These are phyloP conservation scores for Luidia sarsii DNA, from an alignment of 53 echinoderm and acorn worm species.

Conservation along the genomic window DNA sequence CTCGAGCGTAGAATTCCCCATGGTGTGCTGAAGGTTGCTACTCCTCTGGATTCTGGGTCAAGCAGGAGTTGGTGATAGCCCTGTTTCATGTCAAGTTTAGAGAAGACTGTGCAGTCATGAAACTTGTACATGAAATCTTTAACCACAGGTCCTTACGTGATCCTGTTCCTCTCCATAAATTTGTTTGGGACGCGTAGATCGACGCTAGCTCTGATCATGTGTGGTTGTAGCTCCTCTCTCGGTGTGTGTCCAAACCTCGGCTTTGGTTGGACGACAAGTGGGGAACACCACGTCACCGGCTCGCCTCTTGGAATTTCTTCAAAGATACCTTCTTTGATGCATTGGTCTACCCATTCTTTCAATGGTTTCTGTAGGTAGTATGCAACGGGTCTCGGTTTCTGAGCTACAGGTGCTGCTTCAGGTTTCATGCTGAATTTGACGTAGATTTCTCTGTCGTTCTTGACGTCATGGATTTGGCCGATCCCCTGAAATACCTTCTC, in stretches of 20 bases:
- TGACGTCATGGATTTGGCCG: no score
- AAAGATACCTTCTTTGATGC: conserved; percentile 57
- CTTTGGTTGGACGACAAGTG: conserved; percentile 71
- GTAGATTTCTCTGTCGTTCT: conserved; percentile 47
- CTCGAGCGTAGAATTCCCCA: conserved; percentile 66
- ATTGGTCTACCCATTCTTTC: conserved; percentile 53
- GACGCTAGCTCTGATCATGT: no score
- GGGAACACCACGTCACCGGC: no score
- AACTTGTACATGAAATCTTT: no score
- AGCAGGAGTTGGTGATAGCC: no score
- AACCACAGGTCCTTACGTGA: conserved; percentile 54
- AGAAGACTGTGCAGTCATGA: no score
- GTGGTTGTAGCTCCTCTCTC: conserved; percentile 49
- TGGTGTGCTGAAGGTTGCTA: conserved; percentile 70
- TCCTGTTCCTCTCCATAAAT: conserved; percentile 26
- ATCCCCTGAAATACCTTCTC: no score
- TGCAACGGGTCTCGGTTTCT: conserved; percentile 64
- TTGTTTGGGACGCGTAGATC: no score
- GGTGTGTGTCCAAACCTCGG: conserved; percentile 42
- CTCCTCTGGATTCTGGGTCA: no score
- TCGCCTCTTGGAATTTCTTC: no score
- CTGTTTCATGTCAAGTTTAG: no score
- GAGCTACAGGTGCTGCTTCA: conserved; percentile 54
- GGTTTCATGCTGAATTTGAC: conserved; percentile 65
- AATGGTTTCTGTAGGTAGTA: conserved; percentile 65